Conservation (phyloP, 2,888 invertebrate genomes). For the Caenorhabditis sp. region DNA sequence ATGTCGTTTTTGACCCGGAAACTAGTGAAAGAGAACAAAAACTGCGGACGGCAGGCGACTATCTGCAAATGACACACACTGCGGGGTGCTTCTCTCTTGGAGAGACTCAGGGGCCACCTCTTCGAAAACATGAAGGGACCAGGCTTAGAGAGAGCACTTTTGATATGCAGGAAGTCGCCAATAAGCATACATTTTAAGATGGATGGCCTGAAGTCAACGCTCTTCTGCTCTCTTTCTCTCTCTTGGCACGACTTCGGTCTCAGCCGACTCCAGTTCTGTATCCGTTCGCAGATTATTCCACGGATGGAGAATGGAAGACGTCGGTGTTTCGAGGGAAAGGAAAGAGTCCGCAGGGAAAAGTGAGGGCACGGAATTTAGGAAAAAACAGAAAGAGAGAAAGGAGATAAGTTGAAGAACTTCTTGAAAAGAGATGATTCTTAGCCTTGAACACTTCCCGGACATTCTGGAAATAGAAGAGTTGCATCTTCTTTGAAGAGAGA, state of each 20-base stretch:
- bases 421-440: background rate
- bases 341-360: constrained; percentile 3
- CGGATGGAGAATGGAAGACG: background rate
- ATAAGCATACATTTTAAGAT: constrained; percentile 55
- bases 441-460: background rate
- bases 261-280: constrained; percentile 21
- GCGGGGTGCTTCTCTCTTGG: background rate
- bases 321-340: constrained; percentile 19
- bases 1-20: constrained; percentile 20
- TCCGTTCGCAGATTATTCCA: constrained; percentile 54
- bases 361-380: background rate
- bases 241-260: background rate
- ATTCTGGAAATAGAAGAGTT: background rate
- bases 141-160: constrained; percentile 33
- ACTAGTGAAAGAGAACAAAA: constrained; percentile 5
- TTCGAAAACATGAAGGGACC: constrained; percentile 13
- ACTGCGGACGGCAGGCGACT: background rate
- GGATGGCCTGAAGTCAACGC: constrained; percentile 36
- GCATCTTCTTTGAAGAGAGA: background rate
- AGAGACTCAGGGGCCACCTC: constrained; percentile 16
- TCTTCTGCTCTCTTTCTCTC: background rate
- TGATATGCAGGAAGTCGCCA: constrained; percentile 57
- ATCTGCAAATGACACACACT: constrained; percentile 23
- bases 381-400: background rate
- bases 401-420: too few relatives aligned